These are phyloP conservation scores for Oxycera nigricornis DNA, from an alignment of 2,888 invertebrate species.

Conservation along the genomic window DNA sequence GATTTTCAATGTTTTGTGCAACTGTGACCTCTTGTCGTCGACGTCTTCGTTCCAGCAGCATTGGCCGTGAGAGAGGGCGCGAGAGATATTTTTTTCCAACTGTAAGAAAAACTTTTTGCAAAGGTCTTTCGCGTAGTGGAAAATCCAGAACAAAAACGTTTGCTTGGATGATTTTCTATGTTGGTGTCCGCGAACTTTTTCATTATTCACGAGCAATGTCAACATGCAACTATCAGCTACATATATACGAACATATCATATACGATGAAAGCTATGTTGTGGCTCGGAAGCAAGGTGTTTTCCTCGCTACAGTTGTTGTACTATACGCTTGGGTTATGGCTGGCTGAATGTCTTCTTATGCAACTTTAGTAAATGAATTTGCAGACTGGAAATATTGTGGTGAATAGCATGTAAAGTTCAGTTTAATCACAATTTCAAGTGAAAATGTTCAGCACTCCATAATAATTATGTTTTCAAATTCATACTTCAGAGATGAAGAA, in stretches of 20 bases:
- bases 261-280: no score
- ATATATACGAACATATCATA: no score
- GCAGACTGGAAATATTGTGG: no score
- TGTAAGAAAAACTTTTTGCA: slow-evolving; percentile 23
- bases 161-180: slow-evolving; percentile 18
- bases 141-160: neutral
- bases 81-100: neutral
- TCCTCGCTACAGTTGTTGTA: neutral
- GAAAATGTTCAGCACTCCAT: no score
- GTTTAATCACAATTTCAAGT: no score
- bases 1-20: slow-evolving; percentile 1
- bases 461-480: no score
- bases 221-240: neutral
- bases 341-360: neutral
- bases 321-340: neutral
- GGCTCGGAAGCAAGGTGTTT: neutral
- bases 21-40: neutral
- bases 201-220: slow-evolving; percentile 17
- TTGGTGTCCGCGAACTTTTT: neutral
- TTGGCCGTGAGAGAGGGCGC: neutral
- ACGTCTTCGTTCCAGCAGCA: no score
- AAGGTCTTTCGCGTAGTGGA: slow-evolving; percentile 5
- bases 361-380: no score
- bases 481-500: no score
- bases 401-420: no score